Conservation (phyloP, 2,888 invertebrate species). For the Ommatoiulus sabulosus region DNA sequence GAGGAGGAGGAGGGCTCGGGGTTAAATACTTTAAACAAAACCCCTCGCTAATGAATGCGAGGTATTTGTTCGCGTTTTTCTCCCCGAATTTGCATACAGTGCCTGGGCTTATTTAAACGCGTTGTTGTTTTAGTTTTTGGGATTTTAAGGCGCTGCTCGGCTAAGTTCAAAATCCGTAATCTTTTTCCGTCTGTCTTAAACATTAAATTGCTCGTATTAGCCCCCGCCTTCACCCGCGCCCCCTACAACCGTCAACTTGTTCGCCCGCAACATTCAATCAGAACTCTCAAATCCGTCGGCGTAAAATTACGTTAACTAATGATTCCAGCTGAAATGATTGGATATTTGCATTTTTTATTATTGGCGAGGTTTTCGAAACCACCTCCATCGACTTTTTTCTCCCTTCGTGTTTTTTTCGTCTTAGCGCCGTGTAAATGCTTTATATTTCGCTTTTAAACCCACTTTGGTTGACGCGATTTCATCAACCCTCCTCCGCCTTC, state of each 20-base stretch:
- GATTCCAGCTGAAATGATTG: constrained; percentile 57
- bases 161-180: constrained; percentile 32
- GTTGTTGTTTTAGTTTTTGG: constrained; percentile 4
- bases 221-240: background rate
- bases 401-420: background rate
- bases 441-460: constrained; percentile 3
- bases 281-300: constrained; percentile 39
- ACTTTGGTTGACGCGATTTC: constrained; percentile 31
- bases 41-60: constrained; percentile 18
- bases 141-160: background rate
- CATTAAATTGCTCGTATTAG: constrained; percentile 49
- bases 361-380: constrained; percentile 46
- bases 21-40: constrained; percentile 27
- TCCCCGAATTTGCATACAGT: background rate
- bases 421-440: background rate
- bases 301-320: constrained; percentile 58
- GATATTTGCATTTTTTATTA: constrained; percentile 56
- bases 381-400: constrained; percentile 12
- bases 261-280: constrained; percentile 41
- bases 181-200: constrained; percentile 40
- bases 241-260: background rate
- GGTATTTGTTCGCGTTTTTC: background rate
- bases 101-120: constrained; percentile 17
- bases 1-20: background rate
- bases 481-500: background rate